Evolutionary conservation across 2,113 vertebrate species (phyloP), one percentile per base, ranked within the genome.

Genomic region (Charadrius vociferus): DNA sequence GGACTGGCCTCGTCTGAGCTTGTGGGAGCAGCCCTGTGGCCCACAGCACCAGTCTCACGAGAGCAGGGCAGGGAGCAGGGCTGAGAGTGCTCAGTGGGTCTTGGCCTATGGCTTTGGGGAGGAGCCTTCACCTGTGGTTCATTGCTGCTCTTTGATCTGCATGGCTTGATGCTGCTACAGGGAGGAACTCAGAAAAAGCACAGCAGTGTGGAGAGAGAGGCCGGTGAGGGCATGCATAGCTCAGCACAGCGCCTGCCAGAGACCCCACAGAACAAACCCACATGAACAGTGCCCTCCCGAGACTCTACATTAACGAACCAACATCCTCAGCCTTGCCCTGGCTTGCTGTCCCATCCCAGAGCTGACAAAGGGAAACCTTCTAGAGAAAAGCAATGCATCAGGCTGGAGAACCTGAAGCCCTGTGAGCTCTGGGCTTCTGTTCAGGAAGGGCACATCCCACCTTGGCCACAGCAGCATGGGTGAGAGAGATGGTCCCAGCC

Each of bases 391-490:
- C 30, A 73, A 5, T 52, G 11, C 24, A 52, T 78, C 29, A 21
- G 15, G 9, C 43, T 58, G 59, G 30, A 80, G 34, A 78, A 21
- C 8, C 19, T 45, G 45, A 45, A 45, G 45, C 5, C 13, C 12
- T 9, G 5, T 65, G 37, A 41, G 12, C 2, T 12, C 36, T 30
- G 67, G 86, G 3, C 39, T 91, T 70, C 56, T 88, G 3, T 52
- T 65, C 2, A 4, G 37, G 17, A 88, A 75, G 26, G 37, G 9
- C 0, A 0, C 13, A 20, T 65, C 37, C 37, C 27, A 41, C 32
- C 39, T 34, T 4, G 13, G 21, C 14, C 41, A 37, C 14, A 22
- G 53, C 19, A 56, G 34, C 0, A 0, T 12, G 20, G 12, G 9
- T 56, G 18, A 62, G 16, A 91, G 26, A 77, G 26, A n/a, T n/a